These are phyloP conservation scores for Camptogramma bilineatum DNA, from an alignment of 2,888 invertebrate genomes.

Conservation along the genomic window DNA sequence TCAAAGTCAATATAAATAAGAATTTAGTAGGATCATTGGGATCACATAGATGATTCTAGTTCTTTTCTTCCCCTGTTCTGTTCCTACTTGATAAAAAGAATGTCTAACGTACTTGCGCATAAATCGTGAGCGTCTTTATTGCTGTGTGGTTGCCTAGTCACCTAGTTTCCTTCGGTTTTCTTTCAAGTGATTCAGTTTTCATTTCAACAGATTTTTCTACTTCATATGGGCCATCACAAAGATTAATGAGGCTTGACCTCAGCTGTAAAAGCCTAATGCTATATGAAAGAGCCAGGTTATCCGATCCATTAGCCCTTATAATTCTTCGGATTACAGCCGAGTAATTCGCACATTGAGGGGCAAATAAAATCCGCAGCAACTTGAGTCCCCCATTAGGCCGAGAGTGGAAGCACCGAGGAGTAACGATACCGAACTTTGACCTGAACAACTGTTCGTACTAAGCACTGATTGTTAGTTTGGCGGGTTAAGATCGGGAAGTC, in stretches of 20 bases:
- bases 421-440: not conserved
- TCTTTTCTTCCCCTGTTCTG: too few species aligned
- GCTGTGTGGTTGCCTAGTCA: too few species aligned
- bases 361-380: conserved; percentile 28
- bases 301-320: conserved; percentile 16
- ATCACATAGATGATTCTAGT: too few species aligned
- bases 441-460: not conserved
- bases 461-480: not conserved
- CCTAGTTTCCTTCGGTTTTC: too few species aligned
- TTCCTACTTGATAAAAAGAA: too few species aligned
- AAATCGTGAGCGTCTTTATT: too few species aligned
- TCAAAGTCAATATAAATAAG: too few species aligned
- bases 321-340: conserved; percentile 15
- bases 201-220: too few species aligned
- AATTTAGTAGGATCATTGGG: too few species aligned
- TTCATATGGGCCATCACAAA: not conserved
- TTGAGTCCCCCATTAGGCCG: conserved; percentile 19
- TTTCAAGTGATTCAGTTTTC: too few species aligned
- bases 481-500: too few species aligned
- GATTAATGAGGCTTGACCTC: not conserved
- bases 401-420: conserved; percentile 12
- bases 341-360: conserved; percentile 26
- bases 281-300: conserved; percentile 2
- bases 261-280: not conserved
- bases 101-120: too few species aligned